Base-by-base conservation (phyloP, 2,797 vertebrate species). In the Labeo calbasu region DNA sequence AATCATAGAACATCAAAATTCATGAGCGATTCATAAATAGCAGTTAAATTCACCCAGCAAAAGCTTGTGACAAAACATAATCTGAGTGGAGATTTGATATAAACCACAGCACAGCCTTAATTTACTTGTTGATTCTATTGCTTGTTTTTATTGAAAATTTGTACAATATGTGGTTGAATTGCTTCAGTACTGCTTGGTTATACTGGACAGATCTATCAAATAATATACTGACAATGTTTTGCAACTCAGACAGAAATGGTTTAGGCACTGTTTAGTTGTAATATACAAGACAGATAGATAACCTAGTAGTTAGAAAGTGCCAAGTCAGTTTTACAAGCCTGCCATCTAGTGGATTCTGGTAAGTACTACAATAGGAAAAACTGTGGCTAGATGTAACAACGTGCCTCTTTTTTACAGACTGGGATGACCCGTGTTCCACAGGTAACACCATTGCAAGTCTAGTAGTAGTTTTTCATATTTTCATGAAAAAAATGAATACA, bases 61-160 rank as follows among this genome's bases (percentile, higher is more conserved):
- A 65, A 25, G 14, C 10, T 46, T 55, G 19, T 43, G n/a, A 43
- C 14, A 15, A 70, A 55, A 46, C 36, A 57, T 40, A 61, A 77
- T 46, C 32, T 40, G 40, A 63, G 57, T 61, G 19, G 19, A 36
- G 53, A 32, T 48, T 48, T 50, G 11, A 51, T 46, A 7, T 17
- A 13, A 81, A 72, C 14, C 69, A 50, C 11, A 59, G 8, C 53
- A 59, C 36, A 77, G 10, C 11, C 57, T 65, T 46, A 17, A 4
- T 51, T 65, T 51, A 82, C 17, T 21, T 43, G 19, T 55, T 80
- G 50, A 25, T 23, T 59, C 21, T 76, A 75, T 66, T 53, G 48
- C 71, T 75, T 65, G 70, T 53, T 23, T 81, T 82, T 65, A 75
- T 82, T 82, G 15, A 75, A 75, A 63, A 66, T 51, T 4, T 48